These are phyloP conservation scores for Syngnathoides biaculeatus DNA, from an alignment of 2,113 vertebrate genomes.

Conservation along the genomic window DNA sequence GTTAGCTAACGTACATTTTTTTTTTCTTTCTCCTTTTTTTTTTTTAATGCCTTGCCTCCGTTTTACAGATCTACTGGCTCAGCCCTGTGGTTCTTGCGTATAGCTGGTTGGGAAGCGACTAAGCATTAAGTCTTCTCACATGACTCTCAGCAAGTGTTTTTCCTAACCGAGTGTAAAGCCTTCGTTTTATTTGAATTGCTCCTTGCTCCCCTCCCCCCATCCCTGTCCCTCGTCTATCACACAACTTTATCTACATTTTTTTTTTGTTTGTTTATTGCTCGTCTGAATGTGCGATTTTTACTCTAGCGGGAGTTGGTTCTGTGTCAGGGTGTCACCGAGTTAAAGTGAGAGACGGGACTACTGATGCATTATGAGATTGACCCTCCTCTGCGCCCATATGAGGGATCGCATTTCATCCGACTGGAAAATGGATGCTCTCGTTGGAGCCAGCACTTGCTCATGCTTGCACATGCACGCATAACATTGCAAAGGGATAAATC, in stretches of 20 bases:
- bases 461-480: constrained; percentile 5
- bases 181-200: constrained; percentile 18
- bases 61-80: background rate
- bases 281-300: background rate
- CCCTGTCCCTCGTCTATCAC: background rate
- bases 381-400: constrained; percentile 34
- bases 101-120: constrained; percentile 29
- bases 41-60: background rate
- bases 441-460: constrained; percentile 12
- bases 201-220: background rate
- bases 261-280: background rate
- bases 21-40: constrained; percentile 6
- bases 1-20: constrained; percentile 1
- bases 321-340: constrained; percentile 25
- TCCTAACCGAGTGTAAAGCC: background rate
- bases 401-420: constrained; percentile 57
- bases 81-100: constrained; percentile 13
- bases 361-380: constrained; percentile 52
- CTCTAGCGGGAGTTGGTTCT: constrained; percentile 18
- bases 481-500: background rate
- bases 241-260: background rate
- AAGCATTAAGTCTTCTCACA: constrained; percentile 56
- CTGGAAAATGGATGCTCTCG: constrained; percentile 55
- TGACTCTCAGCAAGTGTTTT: constrained; percentile 29
- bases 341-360: constrained; percentile 30